Conservation (phyloP, 2,113 vertebrate species). For the Cyanistes caeruleus region DNA sequence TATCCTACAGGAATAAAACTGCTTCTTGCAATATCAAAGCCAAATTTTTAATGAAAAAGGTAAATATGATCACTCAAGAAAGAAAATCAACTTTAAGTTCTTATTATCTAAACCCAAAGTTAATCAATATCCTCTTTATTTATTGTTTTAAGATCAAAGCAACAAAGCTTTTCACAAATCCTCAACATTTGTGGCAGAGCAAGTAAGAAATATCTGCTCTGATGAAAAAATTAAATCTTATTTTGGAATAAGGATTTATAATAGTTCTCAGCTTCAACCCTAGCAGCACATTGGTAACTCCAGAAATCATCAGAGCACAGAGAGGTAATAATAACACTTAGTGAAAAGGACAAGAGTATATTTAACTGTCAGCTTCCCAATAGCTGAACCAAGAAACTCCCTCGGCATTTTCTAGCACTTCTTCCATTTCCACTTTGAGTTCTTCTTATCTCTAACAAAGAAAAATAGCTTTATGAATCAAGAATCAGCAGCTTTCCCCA, state of each 20-base stretch:
- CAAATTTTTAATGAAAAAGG: neutral
- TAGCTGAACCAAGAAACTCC: neutral
- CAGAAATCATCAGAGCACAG: neutral
- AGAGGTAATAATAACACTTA: constrained; percentile 16
- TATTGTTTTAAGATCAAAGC: neutral
- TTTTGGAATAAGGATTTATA: neutral
- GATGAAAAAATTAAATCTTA: neutral
- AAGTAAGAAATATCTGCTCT: neutral
- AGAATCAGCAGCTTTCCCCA: constrained; percentile 7
- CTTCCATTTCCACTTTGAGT: constrained; percentile 2
- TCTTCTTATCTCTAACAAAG: constrained; percentile 29
- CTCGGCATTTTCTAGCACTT: neutral
- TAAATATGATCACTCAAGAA: neutral
- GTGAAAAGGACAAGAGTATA: constrained; percentile 5
- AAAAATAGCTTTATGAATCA: constrained; percentile 18
- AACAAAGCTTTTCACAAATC: neutral
- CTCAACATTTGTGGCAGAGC: neutral
- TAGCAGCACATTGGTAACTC: neutral
- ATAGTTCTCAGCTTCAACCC: neutral
- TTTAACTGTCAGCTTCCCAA: constrained; percentile 29
- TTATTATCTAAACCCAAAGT: neutral
- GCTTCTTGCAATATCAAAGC: neutral
- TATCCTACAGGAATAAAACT: neutral
- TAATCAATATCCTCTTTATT: neutral
- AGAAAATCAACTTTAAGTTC: neutral